These are phyloP conservation scores for Percopsis omiscomaycus DNA, from an alignment of 2,797 vertebrate genomes.

Conservation along the genomic window DNA sequence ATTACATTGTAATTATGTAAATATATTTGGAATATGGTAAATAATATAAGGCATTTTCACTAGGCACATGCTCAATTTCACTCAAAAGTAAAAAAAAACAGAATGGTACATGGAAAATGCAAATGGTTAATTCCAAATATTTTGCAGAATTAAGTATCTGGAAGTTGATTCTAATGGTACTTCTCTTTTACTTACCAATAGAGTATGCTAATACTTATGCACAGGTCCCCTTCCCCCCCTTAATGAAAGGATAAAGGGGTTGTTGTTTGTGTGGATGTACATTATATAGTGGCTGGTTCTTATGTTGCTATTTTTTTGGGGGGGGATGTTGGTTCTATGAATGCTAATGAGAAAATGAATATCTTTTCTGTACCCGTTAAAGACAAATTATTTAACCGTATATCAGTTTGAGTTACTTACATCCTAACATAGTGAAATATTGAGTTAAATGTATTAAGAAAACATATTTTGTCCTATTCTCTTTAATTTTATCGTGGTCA, in stretches of 20 bases:
- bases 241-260: slow-evolving; percentile 25
- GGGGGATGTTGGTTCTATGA: slow-evolving; percentile 39
- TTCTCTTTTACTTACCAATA: slow-evolving; percentile 38
- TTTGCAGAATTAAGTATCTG: slow-evolving; percentile 5
- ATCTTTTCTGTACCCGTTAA: slow-evolving; percentile 80
- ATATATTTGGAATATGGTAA: too few relatives aligned
- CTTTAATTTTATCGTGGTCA: slow-evolving; percentile 72
- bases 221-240: slow-evolving; percentile 3
- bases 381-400: slow-evolving; percentile 94
- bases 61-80: too few relatives aligned
- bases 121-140: neutral
- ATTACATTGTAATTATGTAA: too few relatives aligned
- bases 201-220: slow-evolving; percentile 58
- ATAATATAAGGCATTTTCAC: too few relatives aligned
- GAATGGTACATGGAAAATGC: neutral
- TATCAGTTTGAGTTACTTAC: slow-evolving; percentile 97
- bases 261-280: slow-evolving; percentile 6
- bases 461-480: slow-evolving; percentile 76
- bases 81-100: too few relatives aligned
- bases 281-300: slow-evolving; percentile 40
- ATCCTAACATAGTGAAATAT: slow-evolving; percentile 91
- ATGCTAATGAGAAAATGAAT: slow-evolving; percentile 70
- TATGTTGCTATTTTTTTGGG: slow-evolving; percentile 46
- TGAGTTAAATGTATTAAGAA: slow-evolving; percentile 94
- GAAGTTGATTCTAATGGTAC: slow-evolving; percentile 37